A percentile compares a stretch with the other conserved stretches of the same genome.
Evolutionary conservation across 2,888 invertebrate genomes (phyloP).

Genomic region (Cheilosia pagana): DNA sequence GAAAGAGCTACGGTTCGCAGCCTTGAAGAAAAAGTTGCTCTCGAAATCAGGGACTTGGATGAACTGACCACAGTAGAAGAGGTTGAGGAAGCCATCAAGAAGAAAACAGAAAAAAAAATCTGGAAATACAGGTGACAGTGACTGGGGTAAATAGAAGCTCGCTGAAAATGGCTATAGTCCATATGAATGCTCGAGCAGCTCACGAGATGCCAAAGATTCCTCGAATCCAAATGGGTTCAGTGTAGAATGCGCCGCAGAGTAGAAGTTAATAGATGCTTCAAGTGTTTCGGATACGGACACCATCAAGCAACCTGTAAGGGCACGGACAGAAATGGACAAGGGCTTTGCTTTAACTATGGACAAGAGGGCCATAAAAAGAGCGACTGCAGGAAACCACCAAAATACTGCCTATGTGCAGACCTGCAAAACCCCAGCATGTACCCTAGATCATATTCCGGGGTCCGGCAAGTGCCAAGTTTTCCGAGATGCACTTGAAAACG

Average conservation of each 20-base stretch:
- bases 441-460: not conserved
- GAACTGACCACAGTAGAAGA: slow-evolving; percentile 31
- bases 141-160: slow-evolving; percentile 17
- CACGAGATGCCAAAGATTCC: not conserved
- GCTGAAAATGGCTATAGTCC: slow-evolving; percentile 18
- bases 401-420: not conserved
- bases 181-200: not conserved
- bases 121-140: not conserved
- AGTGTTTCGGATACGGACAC: slow-evolving; percentile 25
- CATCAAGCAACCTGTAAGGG: no score
- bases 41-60: slow-evolving; percentile 40
- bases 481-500: not conserved
- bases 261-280: slow-evolving; percentile 17
- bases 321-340: not conserved
- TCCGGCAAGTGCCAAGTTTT: no score
- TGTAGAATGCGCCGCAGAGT: slow-evolving; percentile 7
- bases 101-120: not conserved
- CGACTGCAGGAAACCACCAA: not conserved
- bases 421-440: not conserved
- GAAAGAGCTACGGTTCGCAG: not conserved
- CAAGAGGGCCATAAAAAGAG: slow-evolving; percentile 2
- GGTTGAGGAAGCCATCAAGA: slow-evolving; percentile 5
- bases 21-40: not conserved
- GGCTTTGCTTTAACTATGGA: not conserved
- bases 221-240: slow-evolving; percentile 19